Base-by-base conservation (phyloP, 2,888 invertebrate genomes). In the Coelogynopora nodosa region DNA sequence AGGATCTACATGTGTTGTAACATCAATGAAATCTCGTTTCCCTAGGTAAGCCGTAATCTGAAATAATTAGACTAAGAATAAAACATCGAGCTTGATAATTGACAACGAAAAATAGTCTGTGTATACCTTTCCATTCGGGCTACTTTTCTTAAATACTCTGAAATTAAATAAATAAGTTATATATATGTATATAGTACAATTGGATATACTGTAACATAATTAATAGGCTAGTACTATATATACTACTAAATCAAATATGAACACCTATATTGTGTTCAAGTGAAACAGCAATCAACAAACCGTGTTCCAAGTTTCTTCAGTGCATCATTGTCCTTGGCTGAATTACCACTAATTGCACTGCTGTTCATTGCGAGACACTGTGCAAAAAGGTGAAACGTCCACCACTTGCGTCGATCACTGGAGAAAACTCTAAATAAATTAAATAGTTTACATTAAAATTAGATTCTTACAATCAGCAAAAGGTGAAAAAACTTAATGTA, bases 1-100 rank as follows among this genome's bases (percentile, higher is more conserved):
- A 82, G 97, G 96, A 92, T 98, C 98, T 30, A 93, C 93, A 90
- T 95, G 95, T 92, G 96, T 96, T 91, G 97, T 94, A 93, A 98
- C 96, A 93, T 98, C 98, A 92, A 98, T 95, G 93, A 98, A 98
- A 93, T 98, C 98, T 89, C 98, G 94, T 91, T 97, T 98, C 89
- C 98, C 97, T 91, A 98, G 94, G 93, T 98, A 98, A 90, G 97
- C 97, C 89, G 98, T 98, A 90, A 98, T 94, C 92, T 93, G 89
- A 81, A 89, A 49, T 49, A 49, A 49, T 10, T 18, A 49, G 5
- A 49, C 5, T 10, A 10, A 49, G 18, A 49, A 10, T 49, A 49
- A 49, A 10, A 49, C 49, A 49, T 49, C 18, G 49, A 10, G 18
- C 49, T 49, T 10, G 5, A n/a, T n/a, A n/a, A n/a, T n/a, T n/a